Evolutionary conservation across 1,140 invertebrate species (phyloP), one percentile per base, ranked within the genome.

Genomic region (Hylyphantes graminicola): DNA sequence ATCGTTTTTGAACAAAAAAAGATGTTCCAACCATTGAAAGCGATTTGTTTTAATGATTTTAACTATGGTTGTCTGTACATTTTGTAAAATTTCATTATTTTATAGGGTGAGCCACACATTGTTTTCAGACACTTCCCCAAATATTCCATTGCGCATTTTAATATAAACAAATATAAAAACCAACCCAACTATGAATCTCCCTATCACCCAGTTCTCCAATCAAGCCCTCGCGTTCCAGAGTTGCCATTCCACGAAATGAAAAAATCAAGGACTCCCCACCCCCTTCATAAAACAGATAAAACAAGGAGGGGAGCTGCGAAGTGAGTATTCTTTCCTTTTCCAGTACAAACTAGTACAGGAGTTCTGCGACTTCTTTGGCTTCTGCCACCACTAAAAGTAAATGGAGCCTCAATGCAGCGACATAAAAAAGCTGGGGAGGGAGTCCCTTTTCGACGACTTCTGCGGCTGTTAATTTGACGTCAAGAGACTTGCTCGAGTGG

Each of bases 391-490:
- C 35, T 35, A 35, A 35, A 78, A 78, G 75, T 78, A 78, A 78
- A 78, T 78, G 75, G 75, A 64, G 70, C 68, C 54, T 50, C 77
- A 80, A 70, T 80, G 65, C 53, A 54, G 10, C 50, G 77, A 70
- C 15, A 70, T 10, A 57, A 74, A 74, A 70, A 70, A 70, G 19
- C 15, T 12, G 50, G 59, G 35, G 51, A 9, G 11, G n/a, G 35
- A 50, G 13, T 11, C 55, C 7, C 17, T 13, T 21, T 59, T 11
- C 50, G 19, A 67, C 50, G 77, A 78, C 63, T 65, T 65, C 54
- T 78, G 53, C 65, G 48, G 50, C 65, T 70, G 77, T 80, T 80
- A 80, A 80, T 80, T 80, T 80, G 77, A 59, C 65, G n/a, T 80
- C 53, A 13, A 79, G 77, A 19, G 65, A 17, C 19, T 10, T 11